Percentiles rank a stretch among this genome's conserved stretches.
phyloP scores from a whole-genome alignment of 2,888 invertebrate genomes.

The Hipparchia semele region DNA sequence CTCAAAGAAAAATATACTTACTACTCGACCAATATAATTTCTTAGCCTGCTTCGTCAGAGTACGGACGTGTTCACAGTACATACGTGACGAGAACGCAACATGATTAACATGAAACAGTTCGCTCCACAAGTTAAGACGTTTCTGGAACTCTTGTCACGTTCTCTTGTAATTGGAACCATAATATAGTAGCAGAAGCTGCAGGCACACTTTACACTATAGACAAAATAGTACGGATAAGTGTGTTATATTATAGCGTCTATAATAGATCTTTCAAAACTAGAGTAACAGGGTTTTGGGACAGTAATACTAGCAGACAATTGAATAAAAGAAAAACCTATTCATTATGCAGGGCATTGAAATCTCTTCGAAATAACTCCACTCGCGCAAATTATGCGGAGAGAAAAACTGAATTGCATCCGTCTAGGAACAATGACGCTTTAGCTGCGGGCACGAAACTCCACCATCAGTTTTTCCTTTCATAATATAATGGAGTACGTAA shows the following conservation, averaged over 20 bases:
- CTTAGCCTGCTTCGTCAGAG: background rate
- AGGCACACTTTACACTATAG: background rate
- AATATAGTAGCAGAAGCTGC: background rate
- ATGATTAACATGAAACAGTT: background rate
- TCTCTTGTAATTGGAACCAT: background rate
- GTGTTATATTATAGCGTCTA: background rate
- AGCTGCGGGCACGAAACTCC: constrained; percentile 63
- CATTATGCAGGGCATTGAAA: constrained; percentile 60
- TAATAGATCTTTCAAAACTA: constrained; percentile 9
- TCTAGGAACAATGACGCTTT: constrained; percentile 77
- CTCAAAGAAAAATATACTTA: too few species aligned
- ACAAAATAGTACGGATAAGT: background rate
- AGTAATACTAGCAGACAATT: constrained; percentile 29
- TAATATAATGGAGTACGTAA: constrained; percentile 40
- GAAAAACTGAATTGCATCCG: constrained; percentile 81
- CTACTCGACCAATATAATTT: background rate
- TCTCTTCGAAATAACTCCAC: constrained; percentile 76
- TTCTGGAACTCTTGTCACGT: background rate
- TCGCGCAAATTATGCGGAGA: constrained; percentile 77
- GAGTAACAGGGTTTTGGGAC: constrained; percentile 27
- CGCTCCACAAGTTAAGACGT: background rate
- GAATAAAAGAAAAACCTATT: constrained; percentile 45
- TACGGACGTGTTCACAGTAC: background rate
- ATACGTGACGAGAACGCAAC: background rate
- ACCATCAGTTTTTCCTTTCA: constrained; percentile 69